These are phyloP conservation scores for Polydrusus pterygomalis DNA, from an alignment of 2,888 invertebrate genomes.

Conservation along the genomic window DNA sequence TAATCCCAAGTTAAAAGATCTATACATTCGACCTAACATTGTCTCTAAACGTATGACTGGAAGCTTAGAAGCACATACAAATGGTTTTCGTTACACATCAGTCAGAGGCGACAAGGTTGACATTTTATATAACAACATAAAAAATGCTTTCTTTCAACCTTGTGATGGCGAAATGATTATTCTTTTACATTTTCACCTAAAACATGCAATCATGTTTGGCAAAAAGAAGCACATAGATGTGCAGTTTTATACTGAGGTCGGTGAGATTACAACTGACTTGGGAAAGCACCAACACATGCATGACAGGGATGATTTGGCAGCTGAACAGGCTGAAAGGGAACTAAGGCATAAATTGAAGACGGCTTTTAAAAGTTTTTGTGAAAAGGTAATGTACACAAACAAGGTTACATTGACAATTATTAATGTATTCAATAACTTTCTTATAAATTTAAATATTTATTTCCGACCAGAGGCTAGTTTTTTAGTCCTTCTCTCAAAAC, in stretches of 20 bases:
- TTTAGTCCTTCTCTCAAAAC: background rate
- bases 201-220: conserved; percentile 99
- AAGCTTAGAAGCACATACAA: conserved; percentile 94
- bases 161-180: conserved; percentile 99
- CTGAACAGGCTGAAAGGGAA: conserved; percentile 98
- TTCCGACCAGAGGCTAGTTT: too few species aligned
- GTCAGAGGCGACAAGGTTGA: conserved; percentile 99
- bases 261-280: conserved; percentile 99
- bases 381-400: conserved; percentile 84
- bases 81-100: conserved; percentile 95
- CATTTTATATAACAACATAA: conserved; percentile 99
- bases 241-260: conserved; percentile 99
- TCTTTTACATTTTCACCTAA: conserved; percentile 97
- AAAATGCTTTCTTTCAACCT: conserved; percentile 99
- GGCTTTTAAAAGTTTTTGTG: conserved; percentile 98
- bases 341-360: conserved; percentile 96
- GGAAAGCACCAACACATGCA: conserved; percentile 99
- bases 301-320: conserved; percentile 98
- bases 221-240: conserved; percentile 98
- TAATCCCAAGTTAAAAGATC: conserved; percentile 97
- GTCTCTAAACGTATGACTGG: conserved; percentile 97
- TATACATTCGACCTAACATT: conserved; percentile 99
- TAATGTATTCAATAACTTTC: too few species aligned
- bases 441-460: too few species aligned
- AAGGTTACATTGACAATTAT: too few species aligned